Conservation (phyloP, 2,113 vertebrate genomes). For the Arothron firmamentum region DNA sequence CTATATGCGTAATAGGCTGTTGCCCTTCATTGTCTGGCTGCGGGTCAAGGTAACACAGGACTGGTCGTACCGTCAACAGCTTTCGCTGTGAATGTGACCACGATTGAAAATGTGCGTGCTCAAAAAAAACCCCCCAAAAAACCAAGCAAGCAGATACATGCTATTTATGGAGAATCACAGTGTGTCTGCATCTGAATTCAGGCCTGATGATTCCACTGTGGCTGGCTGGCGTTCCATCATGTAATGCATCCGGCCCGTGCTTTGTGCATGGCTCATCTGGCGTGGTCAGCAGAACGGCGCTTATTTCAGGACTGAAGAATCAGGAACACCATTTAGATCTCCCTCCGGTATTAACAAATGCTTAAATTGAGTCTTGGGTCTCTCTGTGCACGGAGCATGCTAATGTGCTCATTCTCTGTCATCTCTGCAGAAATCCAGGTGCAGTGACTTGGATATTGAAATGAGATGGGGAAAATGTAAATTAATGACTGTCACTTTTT, state of each 20-base stretch:
- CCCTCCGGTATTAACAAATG: constrained; percentile 22
- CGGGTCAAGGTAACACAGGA: constrained; percentile 34
- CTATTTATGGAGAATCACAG: neutral
- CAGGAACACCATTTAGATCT: constrained; percentile 31
- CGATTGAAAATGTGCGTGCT: constrained; percentile 2
- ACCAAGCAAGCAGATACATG: constrained; percentile 1
- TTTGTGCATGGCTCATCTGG: constrained; percentile 12
- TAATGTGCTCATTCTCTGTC: constrained; percentile 27
- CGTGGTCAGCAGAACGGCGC: constrained; percentile 19
- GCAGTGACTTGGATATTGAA: constrained; percentile 18
- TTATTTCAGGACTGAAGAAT: constrained; percentile 25
- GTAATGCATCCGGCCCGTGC: constrained; percentile 36
- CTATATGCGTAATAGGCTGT: constrained; percentile 31
- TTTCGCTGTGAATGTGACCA: constrained; percentile 8
- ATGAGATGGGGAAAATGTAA: constrained; percentile 8
- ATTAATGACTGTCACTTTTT: neutral
- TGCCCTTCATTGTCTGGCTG: constrained; percentile 54
- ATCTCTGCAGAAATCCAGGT: constrained; percentile 36
- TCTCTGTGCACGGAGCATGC: constrained; percentile 31
- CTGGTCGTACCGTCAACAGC: constrained; percentile 21
- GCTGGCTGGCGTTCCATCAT: constrained; percentile 34
- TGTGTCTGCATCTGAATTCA: constrained; percentile 31
- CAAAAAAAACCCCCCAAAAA: neutral
- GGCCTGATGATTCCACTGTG: constrained; percentile 21
- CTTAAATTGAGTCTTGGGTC: constrained; percentile 43